A percentile compares a stretch with the other conserved stretches of the same genome.
Evolutionary conservation across 2,888 invertebrate species (phyloP).

Genomic region (Galeopsomyia nigrocyanea): DNA sequence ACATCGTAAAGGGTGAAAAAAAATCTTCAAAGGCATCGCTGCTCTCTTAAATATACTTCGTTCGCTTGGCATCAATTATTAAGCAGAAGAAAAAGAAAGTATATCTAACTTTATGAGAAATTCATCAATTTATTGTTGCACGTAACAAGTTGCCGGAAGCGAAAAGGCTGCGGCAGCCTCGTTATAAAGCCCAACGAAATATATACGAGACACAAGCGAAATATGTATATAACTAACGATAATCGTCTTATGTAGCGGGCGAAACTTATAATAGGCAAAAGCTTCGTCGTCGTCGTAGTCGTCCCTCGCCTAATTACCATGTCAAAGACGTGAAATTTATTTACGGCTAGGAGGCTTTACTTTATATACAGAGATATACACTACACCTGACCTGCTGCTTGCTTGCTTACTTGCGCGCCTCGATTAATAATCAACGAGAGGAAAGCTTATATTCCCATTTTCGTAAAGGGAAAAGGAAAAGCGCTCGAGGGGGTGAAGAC

Average conservation of each 20-base stretch:
- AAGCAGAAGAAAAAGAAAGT: no score
- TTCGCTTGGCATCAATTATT: no score
- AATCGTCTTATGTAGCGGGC: conserved; percentile 29
- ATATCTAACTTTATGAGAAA: no score
- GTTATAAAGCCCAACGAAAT: conserved; percentile 24
- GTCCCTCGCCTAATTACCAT: conserved; percentile 42
- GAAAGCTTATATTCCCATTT: conserved; percentile 33
- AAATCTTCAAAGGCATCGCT: no score
- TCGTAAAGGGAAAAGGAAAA: conserved; percentile 10
- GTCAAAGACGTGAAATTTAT: conserved; percentile 45
- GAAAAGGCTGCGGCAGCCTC: not conserved
- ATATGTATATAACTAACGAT: conserved; percentile 29
- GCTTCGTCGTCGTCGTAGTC: not conserved
- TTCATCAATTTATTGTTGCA: not conserved
- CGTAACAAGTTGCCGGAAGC: conserved; percentile 2
- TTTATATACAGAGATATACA: no score
- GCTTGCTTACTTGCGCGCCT: conserved; percentile 21
- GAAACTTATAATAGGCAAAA: no score
- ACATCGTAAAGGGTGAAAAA: no score
- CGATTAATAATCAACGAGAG: conserved; percentile 40
- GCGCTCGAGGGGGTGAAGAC: no score
- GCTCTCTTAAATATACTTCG: no score
- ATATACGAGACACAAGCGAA: conserved; percentile 1
- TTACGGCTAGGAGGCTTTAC: conserved; percentile 21
- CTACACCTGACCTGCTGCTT: not conserved